A percentile compares a stretch with the other conserved stretches of the same genome.
These are phyloP conservation scores for Acleris holmiana DNA, from an alignment of 2,888 invertebrate genomes.

Conservation along the genomic window DNA sequence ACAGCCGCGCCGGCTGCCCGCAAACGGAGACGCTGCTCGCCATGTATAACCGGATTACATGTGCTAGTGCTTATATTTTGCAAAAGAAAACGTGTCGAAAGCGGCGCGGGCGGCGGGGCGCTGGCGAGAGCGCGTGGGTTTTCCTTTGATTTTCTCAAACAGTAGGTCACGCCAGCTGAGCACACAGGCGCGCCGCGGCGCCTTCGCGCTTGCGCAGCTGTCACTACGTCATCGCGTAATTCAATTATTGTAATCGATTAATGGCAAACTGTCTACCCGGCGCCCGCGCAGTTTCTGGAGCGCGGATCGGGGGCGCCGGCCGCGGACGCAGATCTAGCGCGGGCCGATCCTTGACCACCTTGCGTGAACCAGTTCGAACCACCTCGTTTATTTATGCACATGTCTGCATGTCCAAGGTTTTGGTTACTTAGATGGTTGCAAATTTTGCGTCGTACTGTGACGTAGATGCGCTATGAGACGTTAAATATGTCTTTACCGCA, in stretches of 20 bases:
- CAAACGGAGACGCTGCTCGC: constrained; percentile 24
- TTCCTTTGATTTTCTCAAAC: constrained; percentile 75
- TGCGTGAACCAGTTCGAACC: constrained; percentile 46
- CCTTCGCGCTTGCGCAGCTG: constrained; percentile 68
- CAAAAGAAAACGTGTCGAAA: constrained; percentile 61
- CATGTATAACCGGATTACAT: constrained; percentile 51
- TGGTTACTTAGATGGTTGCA: constrained; percentile 46
- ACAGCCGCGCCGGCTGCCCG: constrained; percentile 24
- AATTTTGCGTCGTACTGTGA: constrained; percentile 39
- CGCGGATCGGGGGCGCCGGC: constrained; percentile 48
- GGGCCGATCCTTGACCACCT: constrained; percentile 54
- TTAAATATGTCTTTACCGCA: constrained; percentile 21
- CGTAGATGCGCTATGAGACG: constrained; percentile 20
- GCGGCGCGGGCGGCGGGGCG: constrained; percentile 41
- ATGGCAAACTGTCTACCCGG: constrained; percentile 68
- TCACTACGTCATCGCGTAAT: constrained; percentile 71
- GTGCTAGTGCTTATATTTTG: constrained; percentile 66
- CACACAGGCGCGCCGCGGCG: constrained; percentile 59
- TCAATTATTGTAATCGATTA: constrained; percentile 77
- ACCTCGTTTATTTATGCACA: constrained; percentile 50
- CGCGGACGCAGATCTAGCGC: constrained; percentile 43
- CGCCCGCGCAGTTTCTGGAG: constrained; percentile 59
- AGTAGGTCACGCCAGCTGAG: constrained; percentile 71
- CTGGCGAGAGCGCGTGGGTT: constrained; percentile 59
- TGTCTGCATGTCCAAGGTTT: constrained; percentile 53